Evolutionary conservation across 2,797 vertebrate species (phyloP), one percentile per base, ranked within the genome.

Genomic region (Poliocrania exsul): DNA sequence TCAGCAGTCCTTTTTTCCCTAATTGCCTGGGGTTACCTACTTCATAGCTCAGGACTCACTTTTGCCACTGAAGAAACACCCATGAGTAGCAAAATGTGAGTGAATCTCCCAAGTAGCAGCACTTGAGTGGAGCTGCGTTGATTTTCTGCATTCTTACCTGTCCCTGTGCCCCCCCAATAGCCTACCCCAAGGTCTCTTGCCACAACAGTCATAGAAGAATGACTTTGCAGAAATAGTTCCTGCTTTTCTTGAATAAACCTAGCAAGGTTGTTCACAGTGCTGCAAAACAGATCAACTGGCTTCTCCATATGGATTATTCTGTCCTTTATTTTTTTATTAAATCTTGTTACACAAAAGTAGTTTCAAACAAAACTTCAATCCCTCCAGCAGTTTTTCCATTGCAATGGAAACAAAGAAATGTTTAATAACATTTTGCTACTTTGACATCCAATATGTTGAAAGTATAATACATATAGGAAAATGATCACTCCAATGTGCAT

Each of bases 81-180:
- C 23, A 33, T 2, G 19, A 80, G 19, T 28, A 84, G 49, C 31
- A 67, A 66, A 81, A n/a, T 18, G 16, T 19, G 38, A 91, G 21
- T 4, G 13, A 21, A 13, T 16, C 47, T 83, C 62, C n/a, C 25
- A 21, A 1, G 35, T 9, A 73, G 35, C 38, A 72, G 14, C 12
- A 4, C 13, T 83, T 47, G 33, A 51, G 23, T 0, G 1, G 47
- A 42, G 9, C 18, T 78, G 11, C 0, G 1, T 2, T 35, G 31
- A 50, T 44, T 64, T 86, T 82, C 37, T 71, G n/a, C 17, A 64
- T 25, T 7, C 12, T 54, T 73, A 8, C 44, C 21, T 50, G 3
- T 25, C 13, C 40, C 60, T 46, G 3, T 26, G 4, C 23, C n/a
- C 9, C 28, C 23, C 17, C 24, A 35, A 49, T 0, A 4, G 3